Conservation (phyloP, 2,888 invertebrate genomes). For the Andrena chrysosceles region DNA sequence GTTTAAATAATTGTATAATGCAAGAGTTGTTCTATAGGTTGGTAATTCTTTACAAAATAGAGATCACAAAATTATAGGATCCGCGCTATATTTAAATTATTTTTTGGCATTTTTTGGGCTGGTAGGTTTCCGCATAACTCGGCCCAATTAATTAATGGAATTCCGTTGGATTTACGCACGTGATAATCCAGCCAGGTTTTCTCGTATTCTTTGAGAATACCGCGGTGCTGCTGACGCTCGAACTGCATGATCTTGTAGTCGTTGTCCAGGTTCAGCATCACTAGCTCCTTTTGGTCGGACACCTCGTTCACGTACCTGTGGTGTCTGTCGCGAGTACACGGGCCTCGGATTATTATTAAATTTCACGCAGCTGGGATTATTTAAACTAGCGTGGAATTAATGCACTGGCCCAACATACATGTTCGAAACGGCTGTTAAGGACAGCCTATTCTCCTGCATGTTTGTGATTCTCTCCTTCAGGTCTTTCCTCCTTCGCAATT, state of each 20-base stretch:
- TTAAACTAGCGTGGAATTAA: not conserved
- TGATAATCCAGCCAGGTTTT: constrained; percentile 43
- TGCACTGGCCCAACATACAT: constrained; percentile 35
- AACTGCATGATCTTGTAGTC: constrained; percentile 44
- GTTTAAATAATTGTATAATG: no score
- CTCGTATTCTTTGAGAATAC: constrained; percentile 43
- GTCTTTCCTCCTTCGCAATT: constrained; percentile 41
- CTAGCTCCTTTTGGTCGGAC: constrained; percentile 3
- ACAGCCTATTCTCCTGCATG: constrained; percentile 5
- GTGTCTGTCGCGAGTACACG: constrained; percentile 36
- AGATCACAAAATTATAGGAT: no score
- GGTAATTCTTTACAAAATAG: no score
- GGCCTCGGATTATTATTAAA: not conserved
- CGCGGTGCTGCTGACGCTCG: constrained; percentile 1
- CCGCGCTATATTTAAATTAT: no score
- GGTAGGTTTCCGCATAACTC: not conserved
- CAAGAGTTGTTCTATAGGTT: no score
- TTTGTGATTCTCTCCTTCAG: constrained; percentile 39
- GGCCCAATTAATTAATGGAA: not conserved
- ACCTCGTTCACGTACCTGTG: not conserved
- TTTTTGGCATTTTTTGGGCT: no score
- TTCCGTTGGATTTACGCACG: constrained; percentile 33
- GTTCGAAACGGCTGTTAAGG: constrained; percentile 9
- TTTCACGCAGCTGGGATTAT: not conserved
- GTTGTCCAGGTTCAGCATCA: constrained; percentile 52